Conservation (phyloP, 2,797 vertebrate genomes). For the Aplochiton taeniatus region DNA sequence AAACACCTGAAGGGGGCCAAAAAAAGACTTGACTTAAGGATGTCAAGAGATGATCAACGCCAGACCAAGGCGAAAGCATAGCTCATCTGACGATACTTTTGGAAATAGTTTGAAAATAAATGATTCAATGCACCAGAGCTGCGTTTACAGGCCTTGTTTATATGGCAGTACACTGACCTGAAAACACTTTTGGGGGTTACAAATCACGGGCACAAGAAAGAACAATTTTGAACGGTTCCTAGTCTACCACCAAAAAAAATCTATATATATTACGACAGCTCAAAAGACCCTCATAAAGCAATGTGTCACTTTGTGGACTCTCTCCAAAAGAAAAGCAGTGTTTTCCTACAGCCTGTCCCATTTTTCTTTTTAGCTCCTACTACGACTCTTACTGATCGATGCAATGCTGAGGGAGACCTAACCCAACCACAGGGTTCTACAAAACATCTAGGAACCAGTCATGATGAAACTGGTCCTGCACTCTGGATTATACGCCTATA, state of each 20-base stretch:
- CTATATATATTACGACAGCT: slow-evolving; percentile 70
- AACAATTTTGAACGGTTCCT: slow-evolving; percentile 38
- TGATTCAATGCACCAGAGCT: background rate
- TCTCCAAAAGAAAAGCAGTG: slow-evolving; percentile 68
- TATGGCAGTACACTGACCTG: slow-evolving; percentile 26
- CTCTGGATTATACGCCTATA: slow-evolving; percentile 12
- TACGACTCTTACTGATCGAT: slow-evolving; percentile 38
- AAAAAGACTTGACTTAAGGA: background rate
- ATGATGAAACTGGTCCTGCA: slow-evolving; percentile 48
- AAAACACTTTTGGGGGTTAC: slow-evolving; percentile 31
- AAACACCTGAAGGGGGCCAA: slow-evolving; percentile 80
- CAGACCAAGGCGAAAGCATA: slow-evolving; percentile 4
- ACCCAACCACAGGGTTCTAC: slow-evolving; percentile 34
- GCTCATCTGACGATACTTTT: slow-evolving; percentile 5
- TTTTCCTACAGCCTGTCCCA: slow-evolving; percentile 74
- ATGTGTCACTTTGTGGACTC: slow-evolving; percentile 70
- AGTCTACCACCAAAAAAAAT: slow-evolving; percentile 42
- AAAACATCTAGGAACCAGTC: slow-evolving; percentile 22
- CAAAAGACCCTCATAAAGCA: slow-evolving; percentile 71
- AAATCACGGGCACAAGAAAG: slow-evolving; percentile 40
- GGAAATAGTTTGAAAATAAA: background rate
- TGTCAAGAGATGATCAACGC: background rate
- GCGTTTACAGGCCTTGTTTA: slow-evolving; percentile 43
- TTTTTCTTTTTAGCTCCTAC: slow-evolving; percentile 53
- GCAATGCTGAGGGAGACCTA: slow-evolving; percentile 44